Evolutionary conservation across 2,888 invertebrate genomes (phyloP), one percentile per base, ranked within the genome.

Genomic region (Drosophila neonasuta): DNA sequence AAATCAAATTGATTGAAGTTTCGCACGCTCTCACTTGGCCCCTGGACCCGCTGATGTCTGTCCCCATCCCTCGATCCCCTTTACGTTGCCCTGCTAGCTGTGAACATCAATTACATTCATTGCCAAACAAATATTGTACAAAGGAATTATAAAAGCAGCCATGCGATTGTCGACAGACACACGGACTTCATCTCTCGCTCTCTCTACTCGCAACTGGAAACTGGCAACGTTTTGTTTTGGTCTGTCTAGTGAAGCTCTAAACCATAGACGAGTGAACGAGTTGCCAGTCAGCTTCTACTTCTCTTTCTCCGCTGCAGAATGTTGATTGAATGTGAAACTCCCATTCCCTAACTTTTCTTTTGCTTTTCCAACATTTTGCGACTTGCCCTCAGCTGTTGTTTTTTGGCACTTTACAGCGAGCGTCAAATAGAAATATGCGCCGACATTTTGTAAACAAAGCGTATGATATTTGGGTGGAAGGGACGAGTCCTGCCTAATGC

Each of bases 31-130:
- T 50, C 45, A 29, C 44, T 36, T 44, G 34, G 9, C 48, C 32
- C 41, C 15, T 39, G 34, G 32, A 13, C 32, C 6, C 9, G 9
- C 48, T 44, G 42, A 42, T 54, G 42, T 62, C 57, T 58, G 39
- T 10, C 34, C 17, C 9, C 9, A 7, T 13, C 8, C 2, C 9
- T n/a, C 39, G 42, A 56, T 17, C 58, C 34, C n/a, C 10, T 13
- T 36, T 20, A 1, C 29, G n/a, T 8, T 9, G 51, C 34, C 50
- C 51, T 61, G 50, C 61, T 68, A 71, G 80, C 82, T 86, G 86
- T 84, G 85, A 86, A 82, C 85, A 84, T 80, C 87, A 86, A 86
- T 86, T 86, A 86, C 86, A 86, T 86, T 86, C 86, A 86, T 86
- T 86, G 86, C 80, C 80, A 84, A 84, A 86, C 86, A 86, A 86